Percentiles rank a stretch among this genome's conserved stretches.
Conservation (phyloP, 2,888 invertebrate species). For the Drosophila sordidula region DNA sequence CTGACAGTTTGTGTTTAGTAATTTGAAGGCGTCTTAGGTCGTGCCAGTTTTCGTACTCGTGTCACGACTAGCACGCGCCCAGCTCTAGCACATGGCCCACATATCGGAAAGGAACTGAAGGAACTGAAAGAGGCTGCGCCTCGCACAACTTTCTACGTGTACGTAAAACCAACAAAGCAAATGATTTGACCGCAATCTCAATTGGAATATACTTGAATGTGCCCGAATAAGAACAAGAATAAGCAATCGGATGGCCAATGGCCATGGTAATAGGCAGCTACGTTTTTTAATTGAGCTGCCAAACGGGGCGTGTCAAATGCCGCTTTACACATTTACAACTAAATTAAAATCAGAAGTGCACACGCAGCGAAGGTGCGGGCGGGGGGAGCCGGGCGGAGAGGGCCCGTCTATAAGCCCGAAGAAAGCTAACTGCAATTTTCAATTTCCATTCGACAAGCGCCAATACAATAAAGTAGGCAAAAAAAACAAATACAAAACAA, state of each 20-base stretch:
- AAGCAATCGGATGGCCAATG: constrained; percentile 55
- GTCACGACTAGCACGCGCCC: constrained; percentile 6
- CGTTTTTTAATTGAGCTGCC: constrained; percentile 84
- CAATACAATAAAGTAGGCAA: constrained; percentile 76
- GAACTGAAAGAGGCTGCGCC: constrained; percentile 5
- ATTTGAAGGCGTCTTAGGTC: too few species aligned
- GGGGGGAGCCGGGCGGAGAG: background rate
- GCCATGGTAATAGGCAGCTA: constrained; percentile 69
- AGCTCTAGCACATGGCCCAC: constrained; percentile 2
- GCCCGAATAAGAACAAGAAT: constrained; percentile 21
- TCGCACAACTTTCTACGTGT: constrained; percentile 52
- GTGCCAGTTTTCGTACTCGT: too few species aligned
- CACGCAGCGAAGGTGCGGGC: background rate
- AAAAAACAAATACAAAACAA: constrained; percentile 23
- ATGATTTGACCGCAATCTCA: constrained; percentile 57
- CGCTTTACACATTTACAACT: constrained; percentile 84
- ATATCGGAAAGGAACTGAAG: constrained; percentile 13
- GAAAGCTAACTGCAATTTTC: constrained; percentile 80
- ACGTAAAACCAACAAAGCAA: constrained; percentile 54
- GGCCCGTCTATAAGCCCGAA: constrained; percentile 26
- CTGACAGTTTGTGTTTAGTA: too few species aligned
- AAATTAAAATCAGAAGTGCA: constrained; percentile 70
- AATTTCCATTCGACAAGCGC: constrained; percentile 79
- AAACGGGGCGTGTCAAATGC: constrained; percentile 82
- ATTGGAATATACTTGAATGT: constrained; percentile 43